These are phyloP conservation scores for Standfussiana lucernea DNA, from an alignment of 2,888 invertebrate genomes.

Conservation along the genomic window DNA sequence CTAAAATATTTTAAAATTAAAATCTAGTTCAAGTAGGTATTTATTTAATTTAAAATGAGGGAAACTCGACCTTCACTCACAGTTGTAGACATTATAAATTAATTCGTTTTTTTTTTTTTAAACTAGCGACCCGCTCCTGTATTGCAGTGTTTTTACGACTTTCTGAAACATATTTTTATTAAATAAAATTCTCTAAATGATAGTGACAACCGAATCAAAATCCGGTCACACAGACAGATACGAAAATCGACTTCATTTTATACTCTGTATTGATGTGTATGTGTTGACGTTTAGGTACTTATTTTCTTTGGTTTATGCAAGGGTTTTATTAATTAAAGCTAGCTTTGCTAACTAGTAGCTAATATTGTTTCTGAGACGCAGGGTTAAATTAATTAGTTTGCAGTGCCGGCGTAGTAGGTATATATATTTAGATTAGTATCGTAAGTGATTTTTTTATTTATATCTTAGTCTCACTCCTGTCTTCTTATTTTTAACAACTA, in stretches of 20 bases:
- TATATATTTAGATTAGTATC: not conserved
- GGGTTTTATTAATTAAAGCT: constrained; percentile 1
- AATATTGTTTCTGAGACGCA: not conserved
- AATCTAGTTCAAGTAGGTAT: not conserved
- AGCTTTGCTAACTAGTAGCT: constrained; percentile 13
- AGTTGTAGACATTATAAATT: not conserved
- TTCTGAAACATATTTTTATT: not conserved
- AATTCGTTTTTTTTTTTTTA: no score
- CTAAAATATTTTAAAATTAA: constrained; percentile 9
- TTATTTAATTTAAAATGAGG: not conserved
- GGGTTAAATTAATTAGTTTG: constrained; percentile 21
- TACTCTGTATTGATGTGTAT: not conserved
- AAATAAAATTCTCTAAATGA: not conserved
- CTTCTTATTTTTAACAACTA: not conserved
- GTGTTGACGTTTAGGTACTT: not conserved
- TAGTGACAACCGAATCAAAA: not conserved
- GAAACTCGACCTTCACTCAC: not conserved
- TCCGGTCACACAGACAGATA: not conserved
- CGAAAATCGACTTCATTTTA: not conserved
- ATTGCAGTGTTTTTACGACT: not conserved
- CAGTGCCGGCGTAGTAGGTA: not conserved
- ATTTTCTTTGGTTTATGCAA: constrained; percentile 12
- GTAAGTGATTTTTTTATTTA: not conserved
- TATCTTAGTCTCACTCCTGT: not conserved
- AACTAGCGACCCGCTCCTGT: not conserved